Conservation (phyloP, 2,888 invertebrate species). For the Aromia moschata region DNA sequence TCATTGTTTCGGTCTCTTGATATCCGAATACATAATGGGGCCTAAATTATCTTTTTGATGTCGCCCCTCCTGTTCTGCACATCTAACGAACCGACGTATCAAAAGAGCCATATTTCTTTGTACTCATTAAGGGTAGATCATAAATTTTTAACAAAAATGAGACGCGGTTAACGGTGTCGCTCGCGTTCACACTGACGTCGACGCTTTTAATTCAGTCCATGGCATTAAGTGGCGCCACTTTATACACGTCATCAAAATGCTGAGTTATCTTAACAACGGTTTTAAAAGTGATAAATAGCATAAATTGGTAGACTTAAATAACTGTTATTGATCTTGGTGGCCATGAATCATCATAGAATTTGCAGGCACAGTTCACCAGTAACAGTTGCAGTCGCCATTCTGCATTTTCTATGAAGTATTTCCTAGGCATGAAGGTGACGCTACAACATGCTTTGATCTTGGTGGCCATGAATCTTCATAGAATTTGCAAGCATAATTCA, state of each 20-base stretch:
- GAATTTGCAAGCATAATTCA: no score
- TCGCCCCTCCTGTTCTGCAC: conserved; percentile 20
- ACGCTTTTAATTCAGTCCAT: conserved; percentile 54
- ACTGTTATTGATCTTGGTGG: no score
- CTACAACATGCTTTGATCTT: no score
- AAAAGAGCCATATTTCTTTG: conserved; percentile 31
- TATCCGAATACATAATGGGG: conserved; percentile 16
- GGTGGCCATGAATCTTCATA: no score
- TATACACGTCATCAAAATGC: conserved; percentile 62
- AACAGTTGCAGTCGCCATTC: no score
- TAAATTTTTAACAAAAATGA: conserved; percentile 37
- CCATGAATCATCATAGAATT: no score
- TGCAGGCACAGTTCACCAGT: no score
- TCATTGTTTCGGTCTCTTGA: conserved; percentile 14
- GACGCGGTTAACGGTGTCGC: conserved; percentile 40
- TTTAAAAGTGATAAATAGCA: no score
- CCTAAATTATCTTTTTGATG: conserved; percentile 19
- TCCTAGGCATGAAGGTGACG: no score
- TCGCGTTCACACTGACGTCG: conserved; percentile 47
- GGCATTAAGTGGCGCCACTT: conserved; percentile 50
- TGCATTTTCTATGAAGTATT: no score
- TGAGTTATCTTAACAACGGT: no score
- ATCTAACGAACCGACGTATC: conserved; percentile 17
- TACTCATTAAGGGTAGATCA: conserved; percentile 32
- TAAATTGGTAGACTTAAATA: no score